Percentiles rank a stretch among this genome's conserved stretches.
phyloP scores from a whole-genome alignment of 2,888 invertebrate genomes.

The Euzophera pinguis region DNA sequence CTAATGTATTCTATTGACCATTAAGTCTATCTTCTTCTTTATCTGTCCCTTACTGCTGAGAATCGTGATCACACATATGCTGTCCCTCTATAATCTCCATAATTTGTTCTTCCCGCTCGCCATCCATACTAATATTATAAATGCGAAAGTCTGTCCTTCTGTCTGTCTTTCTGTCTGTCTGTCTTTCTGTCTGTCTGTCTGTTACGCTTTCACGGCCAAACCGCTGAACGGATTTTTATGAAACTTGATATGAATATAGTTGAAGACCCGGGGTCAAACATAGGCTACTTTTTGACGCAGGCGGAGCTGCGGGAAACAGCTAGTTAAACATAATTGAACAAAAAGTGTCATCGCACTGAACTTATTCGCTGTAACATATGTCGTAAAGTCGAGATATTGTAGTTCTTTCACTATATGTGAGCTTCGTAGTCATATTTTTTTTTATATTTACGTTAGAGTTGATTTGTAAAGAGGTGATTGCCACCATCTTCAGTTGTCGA shows the following conservation, averaged over 20 bases:
- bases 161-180: no score
- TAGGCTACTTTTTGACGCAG: no score
- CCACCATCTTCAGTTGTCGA: conserved; percentile 1
- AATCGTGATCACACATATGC: background rate
- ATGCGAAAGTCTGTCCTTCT: no score
- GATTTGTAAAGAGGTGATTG: conserved; percentile 5
- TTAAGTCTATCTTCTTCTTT: no score
- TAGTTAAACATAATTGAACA: conserved; percentile 11
- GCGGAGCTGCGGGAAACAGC: no score
- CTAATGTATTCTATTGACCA: no score
- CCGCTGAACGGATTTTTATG: no score
- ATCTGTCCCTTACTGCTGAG: background rate
- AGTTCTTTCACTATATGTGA: conserved; percentile 3
- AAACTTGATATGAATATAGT: no score
- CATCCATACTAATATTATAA: no score
- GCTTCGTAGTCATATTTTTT: conserved; percentile 4
- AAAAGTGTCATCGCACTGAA: conserved; percentile 5
- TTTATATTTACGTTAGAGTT: background rate
- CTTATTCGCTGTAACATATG: conserved; percentile 7
- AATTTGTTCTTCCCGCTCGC: background rate
- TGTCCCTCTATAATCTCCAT: background rate
- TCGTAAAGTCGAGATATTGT: conserved; percentile 6
- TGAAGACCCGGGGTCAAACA: no score
- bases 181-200: no score
- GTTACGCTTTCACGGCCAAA: no score